phyloP scores from a whole-genome alignment of 2,113 vertebrate species.

The Lasiurus borealis region DNA sequence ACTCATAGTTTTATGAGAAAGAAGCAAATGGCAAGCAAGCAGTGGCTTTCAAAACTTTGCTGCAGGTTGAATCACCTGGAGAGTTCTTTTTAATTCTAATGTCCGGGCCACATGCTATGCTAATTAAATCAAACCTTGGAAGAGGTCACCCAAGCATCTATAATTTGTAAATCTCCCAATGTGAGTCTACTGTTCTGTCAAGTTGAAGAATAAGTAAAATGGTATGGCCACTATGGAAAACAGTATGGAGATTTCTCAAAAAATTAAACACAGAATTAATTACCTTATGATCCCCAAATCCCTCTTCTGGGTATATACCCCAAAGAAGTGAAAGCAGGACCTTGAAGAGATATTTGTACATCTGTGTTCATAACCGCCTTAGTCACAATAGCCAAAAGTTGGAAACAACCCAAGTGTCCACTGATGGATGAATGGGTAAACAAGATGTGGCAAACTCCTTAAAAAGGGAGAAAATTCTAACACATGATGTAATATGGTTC shows the following conservation, averaged over 20 bases:
- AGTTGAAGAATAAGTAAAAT: background rate
- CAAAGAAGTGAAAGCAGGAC: background rate
- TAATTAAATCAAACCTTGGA: background rate
- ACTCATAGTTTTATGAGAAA: background rate
- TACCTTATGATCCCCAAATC: background rate
- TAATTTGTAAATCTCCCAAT: background rate
- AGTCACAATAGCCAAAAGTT: background rate
- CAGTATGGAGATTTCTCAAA: background rate
- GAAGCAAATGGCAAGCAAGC: background rate
- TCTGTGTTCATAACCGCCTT: background rate
- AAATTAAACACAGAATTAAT: conserved; percentile 27
- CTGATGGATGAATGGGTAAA: background rate
- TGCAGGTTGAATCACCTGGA: background rate
- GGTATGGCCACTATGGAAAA: background rate
- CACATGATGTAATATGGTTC: background rate
- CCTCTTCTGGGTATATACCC: background rate
- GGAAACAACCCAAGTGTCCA: background rate
- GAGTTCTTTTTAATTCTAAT: background rate
- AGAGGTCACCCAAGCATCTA: background rate
- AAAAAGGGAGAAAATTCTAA: background rate
- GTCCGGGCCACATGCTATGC: background rate
- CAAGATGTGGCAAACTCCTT: background rate
- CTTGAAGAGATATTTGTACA: background rate
- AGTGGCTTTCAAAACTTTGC: background rate
- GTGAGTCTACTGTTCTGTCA: background rate